Evolutionary conservation across 2,113 vertebrate species (phyloP).

Genomic region (Rattus norvegicus): GRCr8 NC_086039.1:124892001-124892500

Average conservation of each 20-base stretch:
- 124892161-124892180: not conserved
- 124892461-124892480: not conserved
- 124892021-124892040: not conserved
- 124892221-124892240: not conserved
- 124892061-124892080: slow-evolving; percentile 18
- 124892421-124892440: not conserved
- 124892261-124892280: slow-evolving; percentile 8
- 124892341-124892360: slow-evolving; percentile 22
- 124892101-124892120: not conserved
- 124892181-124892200: not conserved
- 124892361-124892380: not conserved
- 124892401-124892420: not conserved
- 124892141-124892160: not conserved
- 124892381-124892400: slow-evolving; percentile 30
- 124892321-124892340: not conserved
- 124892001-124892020: not conserved
- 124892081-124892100: not conserved
- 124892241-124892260: slow-evolving; percentile 17
- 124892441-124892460: not conserved
- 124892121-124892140: slow-evolving; percentile 34
- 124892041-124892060: slow-evolving; percentile 42
- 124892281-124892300: not conserved
- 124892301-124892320: not conserved
- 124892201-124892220: slow-evolving; percentile 1
- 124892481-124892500: not conserved